These are phyloP conservation scores for Galleria mellonella DNA, from an alignment of 1,140 invertebrate genomes.

Conservation along the genomic window DNA sequence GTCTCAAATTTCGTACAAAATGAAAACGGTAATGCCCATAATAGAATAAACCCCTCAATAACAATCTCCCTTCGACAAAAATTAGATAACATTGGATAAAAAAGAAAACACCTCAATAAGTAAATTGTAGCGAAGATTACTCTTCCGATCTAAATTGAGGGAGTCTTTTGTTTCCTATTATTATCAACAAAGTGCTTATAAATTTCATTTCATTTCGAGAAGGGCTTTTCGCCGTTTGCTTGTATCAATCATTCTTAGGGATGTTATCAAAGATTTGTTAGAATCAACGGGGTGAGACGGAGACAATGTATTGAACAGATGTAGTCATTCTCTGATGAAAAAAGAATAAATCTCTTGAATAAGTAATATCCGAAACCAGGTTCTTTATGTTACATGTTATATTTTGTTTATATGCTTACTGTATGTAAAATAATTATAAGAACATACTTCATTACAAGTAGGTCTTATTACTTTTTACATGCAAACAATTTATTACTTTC, in stretches of 20 bases:
- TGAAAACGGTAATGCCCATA: neutral
- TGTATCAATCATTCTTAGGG: conserved; percentile 43
- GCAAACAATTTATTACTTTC: no score
- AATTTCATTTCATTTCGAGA: conserved; percentile 37
- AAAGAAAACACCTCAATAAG: conserved; percentile 38
- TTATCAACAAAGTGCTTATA: conserved; percentile 40
- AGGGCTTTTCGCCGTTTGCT: conserved; percentile 28
- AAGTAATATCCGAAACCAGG: no score
- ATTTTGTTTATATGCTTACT: no score
- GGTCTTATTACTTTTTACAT: no score
- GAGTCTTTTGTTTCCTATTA: conserved; percentile 32
- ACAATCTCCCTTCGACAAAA: neutral
- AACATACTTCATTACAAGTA: no score
- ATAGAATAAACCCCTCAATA: conserved; percentile 1
- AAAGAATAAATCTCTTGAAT: conserved; percentile 22
- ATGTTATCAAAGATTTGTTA: conserved; percentile 44
- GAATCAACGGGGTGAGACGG: conserved; percentile 26
- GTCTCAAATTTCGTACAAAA: neutral
- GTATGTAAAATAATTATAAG: no score
- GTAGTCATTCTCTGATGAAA: conserved; percentile 27
- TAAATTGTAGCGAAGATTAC: conserved; percentile 41
- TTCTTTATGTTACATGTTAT: no score
- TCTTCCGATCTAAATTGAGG: conserved; percentile 28
- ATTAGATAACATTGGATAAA: conserved; percentile 10
- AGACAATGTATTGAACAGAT: conserved; percentile 29